Conservation (phyloP, 2,797 vertebrate species). For the Paratrypauchen microcephalus region DNA sequence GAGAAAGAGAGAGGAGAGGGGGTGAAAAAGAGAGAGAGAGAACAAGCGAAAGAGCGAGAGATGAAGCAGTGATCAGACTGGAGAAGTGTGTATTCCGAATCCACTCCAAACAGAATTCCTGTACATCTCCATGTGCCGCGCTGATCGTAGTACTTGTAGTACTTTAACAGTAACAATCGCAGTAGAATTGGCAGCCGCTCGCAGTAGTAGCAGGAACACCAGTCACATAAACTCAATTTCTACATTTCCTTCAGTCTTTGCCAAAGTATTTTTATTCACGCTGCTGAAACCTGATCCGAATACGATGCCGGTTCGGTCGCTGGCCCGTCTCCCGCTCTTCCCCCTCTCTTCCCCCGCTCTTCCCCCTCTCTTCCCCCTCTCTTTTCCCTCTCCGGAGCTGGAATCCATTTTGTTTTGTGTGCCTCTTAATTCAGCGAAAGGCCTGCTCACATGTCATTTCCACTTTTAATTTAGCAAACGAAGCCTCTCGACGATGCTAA, state of each 20-base stretch:
- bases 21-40: too few relatives aligned
- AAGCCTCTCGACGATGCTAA: conserved; percentile 81
- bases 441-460: conserved; percentile 82
- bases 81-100: too few relatives aligned
- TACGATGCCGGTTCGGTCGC: neutral
- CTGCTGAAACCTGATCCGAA: neutral
- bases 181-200: neutral
- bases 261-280: conserved; percentile 3
- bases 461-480: conserved; percentile 86
- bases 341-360: neutral
- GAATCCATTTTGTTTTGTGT: conserved; percentile 66
- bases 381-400: conserved; percentile 51
- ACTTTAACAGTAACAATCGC: too few relatives aligned
- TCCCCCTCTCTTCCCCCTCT: conserved; percentile 8
- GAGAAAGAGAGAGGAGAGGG: too few relatives aligned
- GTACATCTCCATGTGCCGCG: too few relatives aligned
- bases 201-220: neutral
- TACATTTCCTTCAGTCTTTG: neutral
- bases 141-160: too few relatives aligned
- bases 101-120: too few relatives aligned
- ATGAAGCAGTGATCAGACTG: too few relatives aligned
- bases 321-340: conserved; percentile 21
- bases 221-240: conserved; percentile 6
- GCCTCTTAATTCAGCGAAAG: conserved; percentile 77
- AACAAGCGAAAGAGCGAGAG: too few relatives aligned